Conservation (phyloP, 1,140 invertebrate species). For the Limonius californicus region DNA sequence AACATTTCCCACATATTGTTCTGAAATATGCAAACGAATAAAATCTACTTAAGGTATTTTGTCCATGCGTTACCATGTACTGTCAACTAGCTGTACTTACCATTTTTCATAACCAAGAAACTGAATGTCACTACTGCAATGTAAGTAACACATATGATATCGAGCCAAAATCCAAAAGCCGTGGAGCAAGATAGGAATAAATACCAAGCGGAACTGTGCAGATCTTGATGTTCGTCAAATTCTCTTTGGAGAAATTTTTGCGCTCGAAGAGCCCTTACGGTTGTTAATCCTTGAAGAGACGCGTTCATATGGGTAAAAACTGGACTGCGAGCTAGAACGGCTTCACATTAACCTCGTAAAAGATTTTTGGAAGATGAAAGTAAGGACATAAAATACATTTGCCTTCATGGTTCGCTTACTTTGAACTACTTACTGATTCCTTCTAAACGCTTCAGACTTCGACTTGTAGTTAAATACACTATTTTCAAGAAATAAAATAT, state of each 20-base stretch:
- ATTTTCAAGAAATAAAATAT: conserved; percentile 20
- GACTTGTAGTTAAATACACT: conserved; percentile 22
- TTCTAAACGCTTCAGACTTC: conserved; percentile 25
- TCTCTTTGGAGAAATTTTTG: conserved; percentile 74
- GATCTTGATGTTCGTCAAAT: conserved; percentile 76
- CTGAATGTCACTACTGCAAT: conserved; percentile 66
- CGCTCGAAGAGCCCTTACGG: conserved; percentile 80
- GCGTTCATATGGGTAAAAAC: conserved; percentile 86
- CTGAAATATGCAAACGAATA: conserved; percentile 37
- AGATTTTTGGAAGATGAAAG: conserved; percentile 1
- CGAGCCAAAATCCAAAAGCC: conserved; percentile 73
- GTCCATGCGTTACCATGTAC: not conserved
- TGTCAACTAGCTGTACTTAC: conserved; percentile 43
- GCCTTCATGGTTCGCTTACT: not conserved
- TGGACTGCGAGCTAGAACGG: conserved; percentile 64
- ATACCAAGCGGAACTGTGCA: conserved; percentile 65
- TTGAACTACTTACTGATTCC: conserved; percentile 26
- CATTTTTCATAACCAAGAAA: conserved; percentile 60
- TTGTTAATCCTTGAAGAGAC: conserved; percentile 82
- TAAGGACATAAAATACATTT: too few relatives aligned
- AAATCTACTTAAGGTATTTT: too few relatives aligned
- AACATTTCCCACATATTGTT: conserved; percentile 60
- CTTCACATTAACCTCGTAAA: not conserved
- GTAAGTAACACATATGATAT: conserved; percentile 71
- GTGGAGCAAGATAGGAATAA: conserved; percentile 58